phyloP scores from a whole-genome alignment of 53 echinoderm and acorn worm species.

The Luidia sarsii region DNA sequence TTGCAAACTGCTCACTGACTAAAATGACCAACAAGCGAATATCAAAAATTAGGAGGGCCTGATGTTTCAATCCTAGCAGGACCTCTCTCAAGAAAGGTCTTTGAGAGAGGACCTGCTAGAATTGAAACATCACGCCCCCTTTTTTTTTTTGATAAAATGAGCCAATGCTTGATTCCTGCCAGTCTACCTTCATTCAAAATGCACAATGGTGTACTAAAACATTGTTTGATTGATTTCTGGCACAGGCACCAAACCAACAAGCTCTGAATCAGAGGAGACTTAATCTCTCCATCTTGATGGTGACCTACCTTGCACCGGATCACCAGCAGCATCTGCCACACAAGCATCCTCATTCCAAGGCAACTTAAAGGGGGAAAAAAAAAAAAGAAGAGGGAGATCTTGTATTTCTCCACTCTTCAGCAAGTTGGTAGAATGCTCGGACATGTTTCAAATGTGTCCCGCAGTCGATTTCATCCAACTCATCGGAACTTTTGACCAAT shows the following conservation, averaged over 20 bases:
- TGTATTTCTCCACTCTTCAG: background rate
- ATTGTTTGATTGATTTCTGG: background rate
- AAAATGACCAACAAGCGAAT: no score
- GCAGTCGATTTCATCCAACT: no score
- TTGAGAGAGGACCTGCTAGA: no score
- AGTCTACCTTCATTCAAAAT: background rate
- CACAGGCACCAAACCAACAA: no score
- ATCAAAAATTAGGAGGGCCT: no score
- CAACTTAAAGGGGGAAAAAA: conserved; percentile 31
- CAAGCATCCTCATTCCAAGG: conserved; percentile 67
- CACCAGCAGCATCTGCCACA: background rate
- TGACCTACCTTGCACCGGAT: conserved; percentile 1
- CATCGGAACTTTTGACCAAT: no score
- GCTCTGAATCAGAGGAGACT: no score
- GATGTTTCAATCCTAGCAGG: no score
- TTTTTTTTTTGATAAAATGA: background rate
- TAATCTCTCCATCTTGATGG: no score
- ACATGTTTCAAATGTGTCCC: no score
- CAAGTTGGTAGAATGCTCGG: background rate
- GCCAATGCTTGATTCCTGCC: background rate
- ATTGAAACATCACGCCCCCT: background rate
- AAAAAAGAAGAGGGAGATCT: background rate
- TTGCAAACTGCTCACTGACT: no score
- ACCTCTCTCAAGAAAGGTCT: no score
- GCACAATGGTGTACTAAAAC: background rate